Base-by-base conservation (phyloP, 2,797 vertebrate species). In the Nannoperca australis region DNA sequence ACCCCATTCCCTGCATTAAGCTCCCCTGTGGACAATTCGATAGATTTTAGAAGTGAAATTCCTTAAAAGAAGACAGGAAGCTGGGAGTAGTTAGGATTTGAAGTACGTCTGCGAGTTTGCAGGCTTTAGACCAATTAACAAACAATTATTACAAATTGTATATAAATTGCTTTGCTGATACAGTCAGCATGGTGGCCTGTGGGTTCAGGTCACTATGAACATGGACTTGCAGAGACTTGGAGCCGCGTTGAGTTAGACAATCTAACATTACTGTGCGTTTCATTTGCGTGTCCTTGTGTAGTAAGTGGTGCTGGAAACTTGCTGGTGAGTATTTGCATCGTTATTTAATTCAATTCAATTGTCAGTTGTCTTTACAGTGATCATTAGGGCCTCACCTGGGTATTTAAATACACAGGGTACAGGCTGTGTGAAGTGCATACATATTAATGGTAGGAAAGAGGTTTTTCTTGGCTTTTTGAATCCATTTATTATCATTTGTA, bases 1-100 rank as follows among this genome's bases (percentile, higher is more conserved):
- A 51, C 45, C 53, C n/a, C 4, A 9, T 75, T 61, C 82, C 80
- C 74, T 27, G 53, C 79, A 49, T 77, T 78, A 73, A 60, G 59
- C 78, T 30, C 65, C 76, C 40, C 0, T 11, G 54, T 24, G 49
- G 66, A 83, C 75, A 51, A 22, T 1, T 34, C 60, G 68, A 80
- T 70, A 69, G 71, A 85, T 59, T 70, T 17, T 27, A 0, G 24
- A 45, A 68, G 44, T n/a, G 18, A 82, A 77, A 67, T 63, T 47
- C 65, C 60, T 42, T 36, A 51, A 38, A 7, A 56, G 18, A 44
- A 24, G 59, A 62, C 17, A 1, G 12, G 5, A 63, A 10, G 69
- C 40, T 24, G 24, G 15, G 6, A 58, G 36, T 10, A 18, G 27
- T 51, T n/a, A 17, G 18, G 30, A 34, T 59, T 60, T 66, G 10